Percentiles rank a stretch among this genome's conserved stretches.
Conservation (phyloP, 2,888 invertebrate genomes). For the Frankliniella intonsa region DNA sequence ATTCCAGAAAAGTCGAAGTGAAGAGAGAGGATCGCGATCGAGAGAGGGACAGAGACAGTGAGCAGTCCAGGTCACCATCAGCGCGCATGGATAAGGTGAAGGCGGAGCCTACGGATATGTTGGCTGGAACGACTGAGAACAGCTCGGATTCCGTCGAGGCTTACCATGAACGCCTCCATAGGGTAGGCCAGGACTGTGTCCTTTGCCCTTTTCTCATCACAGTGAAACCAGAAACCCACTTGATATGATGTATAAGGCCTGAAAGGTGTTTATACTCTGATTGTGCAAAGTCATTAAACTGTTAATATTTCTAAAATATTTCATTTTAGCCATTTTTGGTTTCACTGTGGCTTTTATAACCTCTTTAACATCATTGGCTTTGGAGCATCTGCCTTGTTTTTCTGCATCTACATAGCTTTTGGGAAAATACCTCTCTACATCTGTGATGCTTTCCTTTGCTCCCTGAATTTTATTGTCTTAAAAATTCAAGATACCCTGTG, state of each 20-base stretch:
- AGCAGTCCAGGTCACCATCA: slow-evolving; percentile 16
- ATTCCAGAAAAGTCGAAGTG: background rate
- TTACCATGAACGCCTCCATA: slow-evolving; percentile 24
- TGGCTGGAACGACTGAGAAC: slow-evolving; percentile 7
- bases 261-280: background rate
- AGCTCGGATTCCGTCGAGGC: slow-evolving; percentile 18
- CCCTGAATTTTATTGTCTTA: no score
- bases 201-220: slow-evolving; percentile 10
- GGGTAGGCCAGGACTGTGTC: slow-evolving; percentile 25
- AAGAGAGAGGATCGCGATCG: slow-evolving; percentile 12
- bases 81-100: slow-evolving; percentile 20
- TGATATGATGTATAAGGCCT: background rate
- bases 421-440: background rate
- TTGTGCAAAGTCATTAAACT: background rate
- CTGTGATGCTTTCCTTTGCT: background rate
- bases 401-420: background rate
- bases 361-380: background rate
- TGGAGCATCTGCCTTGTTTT: background rate
- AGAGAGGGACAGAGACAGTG: background rate
- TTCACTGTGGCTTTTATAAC: slow-evolving; percentile 19
- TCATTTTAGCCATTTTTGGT: background rate
- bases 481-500: no score
- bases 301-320: background rate
- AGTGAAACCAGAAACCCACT: background rate
- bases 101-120: slow-evolving; percentile 11